phyloP scores from a whole-genome alignment of 2,888 invertebrate species.

The Allophyes oxyacanthae region DNA sequence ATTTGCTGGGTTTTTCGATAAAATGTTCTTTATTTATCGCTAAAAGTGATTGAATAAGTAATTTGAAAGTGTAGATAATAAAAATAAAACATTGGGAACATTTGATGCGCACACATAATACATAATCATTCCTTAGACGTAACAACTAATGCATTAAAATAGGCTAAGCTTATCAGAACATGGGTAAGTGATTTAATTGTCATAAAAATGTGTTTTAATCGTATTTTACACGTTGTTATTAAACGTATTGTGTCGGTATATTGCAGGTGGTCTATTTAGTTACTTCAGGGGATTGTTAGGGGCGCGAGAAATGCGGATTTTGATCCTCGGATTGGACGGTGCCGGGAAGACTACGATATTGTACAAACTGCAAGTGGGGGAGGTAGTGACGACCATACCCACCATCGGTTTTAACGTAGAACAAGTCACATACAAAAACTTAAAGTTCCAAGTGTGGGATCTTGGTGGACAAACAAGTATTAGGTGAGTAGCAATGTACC shows the following conservation, averaged over 20 bases:
- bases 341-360: slow-evolving; percentile 99
- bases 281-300: slow-evolving; percentile 99
- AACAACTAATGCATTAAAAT: slow-evolving; percentile 79
- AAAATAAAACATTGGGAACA: slow-evolving; percentile 50
- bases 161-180: slow-evolving; percentile 80
- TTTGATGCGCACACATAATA: slow-evolving; percentile 62
- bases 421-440: slow-evolving; percentile 99
- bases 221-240: slow-evolving; percentile 33
- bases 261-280: slow-evolving; percentile 97
- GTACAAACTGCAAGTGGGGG: slow-evolving; percentile 99
- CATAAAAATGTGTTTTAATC: slow-evolving; percentile 58
- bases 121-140: slow-evolving; percentile 72
- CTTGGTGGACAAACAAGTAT: slow-evolving; percentile 99
- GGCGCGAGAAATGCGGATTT: slow-evolving; percentile 98
- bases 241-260: slow-evolving; percentile 31
- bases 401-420: slow-evolving; percentile 99
- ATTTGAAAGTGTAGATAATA: slow-evolving; percentile 58
- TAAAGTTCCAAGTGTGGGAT: slow-evolving; percentile 99
- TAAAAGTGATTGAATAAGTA: slow-evolving; percentile 58
- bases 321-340: slow-evolving; percentile 99
- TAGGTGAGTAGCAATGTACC: slow-evolving; percentile 89
- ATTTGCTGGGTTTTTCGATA: slow-evolving; percentile 65
- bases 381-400: slow-evolving; percentile 99
- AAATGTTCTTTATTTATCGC: slow-evolving; percentile 72
- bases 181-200: slow-evolving; percentile 76